Percentiles rank a stretch among this genome's conserved stretches.
Conservation (phyloP, 2,113 vertebrate species). For the Labrus mixtus region DNA sequence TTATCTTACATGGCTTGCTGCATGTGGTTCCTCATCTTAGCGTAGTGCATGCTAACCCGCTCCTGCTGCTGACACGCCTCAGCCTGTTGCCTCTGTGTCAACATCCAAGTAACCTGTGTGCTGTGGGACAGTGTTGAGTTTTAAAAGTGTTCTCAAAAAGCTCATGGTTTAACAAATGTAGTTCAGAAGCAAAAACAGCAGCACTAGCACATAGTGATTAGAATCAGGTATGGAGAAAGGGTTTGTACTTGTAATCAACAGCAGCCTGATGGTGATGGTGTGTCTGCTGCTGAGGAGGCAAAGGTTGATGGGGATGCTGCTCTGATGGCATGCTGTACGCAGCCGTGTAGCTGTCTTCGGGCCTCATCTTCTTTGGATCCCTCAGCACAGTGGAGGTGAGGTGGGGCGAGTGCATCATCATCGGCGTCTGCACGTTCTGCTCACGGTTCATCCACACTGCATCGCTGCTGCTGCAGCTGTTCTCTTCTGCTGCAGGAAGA, state of each 20-base stretch:
- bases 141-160: background rate
- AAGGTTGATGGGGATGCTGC: constrained; percentile 75
- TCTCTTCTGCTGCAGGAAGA: constrained; percentile 87
- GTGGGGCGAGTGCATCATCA: constrained; percentile 96
- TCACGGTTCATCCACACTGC: constrained; percentile 85
- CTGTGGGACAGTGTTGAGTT: constrained; percentile 67
- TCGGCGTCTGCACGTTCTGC: constrained; percentile 91
- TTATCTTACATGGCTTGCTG: constrained; percentile 93
- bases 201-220: background rate
- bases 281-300: constrained; percentile 62
- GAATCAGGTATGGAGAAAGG: background rate
- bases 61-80: constrained; percentile 94
- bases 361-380: constrained; percentile 91
- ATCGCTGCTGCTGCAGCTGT: constrained; percentile 93
- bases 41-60: constrained; percentile 91
- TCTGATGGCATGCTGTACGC: constrained; percentile 92
- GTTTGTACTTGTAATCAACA: constrained; percentile 94
- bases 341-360: constrained; percentile 90
- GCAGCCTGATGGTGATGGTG: constrained; percentile 84
- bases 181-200: background rate
- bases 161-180: background rate
- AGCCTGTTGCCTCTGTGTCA: constrained; percentile 95
- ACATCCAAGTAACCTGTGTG: constrained; percentile 98
- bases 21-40: constrained; percentile 96
- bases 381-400: constrained; percentile 94